Evolutionary conservation across 2,888 invertebrate genomes (phyloP), one percentile per base, ranked within the genome.

Genomic region (Peribatodes rhomboidaria): DNA sequence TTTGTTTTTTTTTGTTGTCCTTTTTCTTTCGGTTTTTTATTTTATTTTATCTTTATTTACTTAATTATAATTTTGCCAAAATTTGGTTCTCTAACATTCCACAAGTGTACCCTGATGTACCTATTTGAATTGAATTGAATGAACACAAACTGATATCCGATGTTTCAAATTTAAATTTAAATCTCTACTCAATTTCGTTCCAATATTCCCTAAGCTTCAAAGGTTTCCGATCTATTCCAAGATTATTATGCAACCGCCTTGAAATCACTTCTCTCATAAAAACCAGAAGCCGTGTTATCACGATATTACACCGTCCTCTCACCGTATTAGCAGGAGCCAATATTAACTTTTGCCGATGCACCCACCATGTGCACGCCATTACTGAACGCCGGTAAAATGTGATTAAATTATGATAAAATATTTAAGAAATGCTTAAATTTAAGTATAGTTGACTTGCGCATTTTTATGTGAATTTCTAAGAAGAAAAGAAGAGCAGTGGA

Each of bases 311-410:
- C 49, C 46, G 63, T 67, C 72, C 69, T 61, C 68, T 20, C 49
- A 14, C 11, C 10, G 54, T 74, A 83, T 83, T 80, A 76, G 71
- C 72, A 70, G 47, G 69, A 55, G 72, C 78, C 79, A 83, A 82
- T 82, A 81, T 83, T 82, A 79, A 74, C 74, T 69, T 65, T 41
- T 47, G 47, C 31, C 22, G 39, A 58, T 46, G 67, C 61, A 56
- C 56, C 42, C 10, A 31, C 62, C 35, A 11, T 47, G 35, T 37
- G 31, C 37, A 42, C 35, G 11, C 22, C 20, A 7, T 16, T 8
- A 9, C 13, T n/a, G n/a, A 7, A 46, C n/a, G n/a, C 6, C 3
- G 27, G 27, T n/a, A n/a, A 27, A 27, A 27, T 27, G 27, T 4
- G 27, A 27, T 27, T 27, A 27, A 27, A 27, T 27, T 27, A 6